Evolutionary conservation across 2,797 vertebrate genomes (phyloP), one percentile per base, ranked within the genome.

Genomic region (Anas georgica): DNA sequence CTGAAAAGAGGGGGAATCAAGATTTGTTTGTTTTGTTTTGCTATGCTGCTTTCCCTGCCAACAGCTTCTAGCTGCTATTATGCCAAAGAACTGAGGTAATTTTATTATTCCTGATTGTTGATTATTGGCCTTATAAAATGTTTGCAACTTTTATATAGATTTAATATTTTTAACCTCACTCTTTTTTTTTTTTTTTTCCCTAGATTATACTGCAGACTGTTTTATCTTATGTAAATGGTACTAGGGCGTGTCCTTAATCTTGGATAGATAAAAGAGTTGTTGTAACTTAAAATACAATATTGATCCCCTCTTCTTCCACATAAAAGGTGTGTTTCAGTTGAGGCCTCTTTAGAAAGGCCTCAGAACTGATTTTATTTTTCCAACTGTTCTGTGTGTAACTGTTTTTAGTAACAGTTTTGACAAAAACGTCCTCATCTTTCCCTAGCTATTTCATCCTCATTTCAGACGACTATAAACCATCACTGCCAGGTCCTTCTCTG

Each of bases 1-100:
- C 43, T 69, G 52, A 48, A 73, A 94, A 91, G 67, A 85, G 17
- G 17, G 26, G 43, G 41, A 91, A 92, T 93, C 37, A 88, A 85
- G 91, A 94, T 79, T 39, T 88, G 86, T 92, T 94, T 95, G 72
- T 90, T 96, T 95, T 93, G 68, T 69, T 94, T 96, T 96, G 74
- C 83, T 91, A 3, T 88, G 86, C 74, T 95, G 48, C 86, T 88
- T 83, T 91, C 62, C 83, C 52, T 93, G 92, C 84, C 88, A 90
- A 86, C 55, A 88, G 82, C 83, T 94, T 88, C 79, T 84, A 76
- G 79, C 81, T 83, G 74, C 68, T 94, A 95, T 80, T 96, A 78
- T 85, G 87, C 83, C 93, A 93, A 46, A 96, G 55, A 87, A 87
- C 39, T 94, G 83, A 94, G 96, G 88, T 94, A 0, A 95, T 94